A percentile compares a stretch with the other conserved stretches of the same genome.
phyloP scores from a whole-genome alignment of 92 coral and sea anemone genomes.

The Epizoanthus stellaris region DNA sequence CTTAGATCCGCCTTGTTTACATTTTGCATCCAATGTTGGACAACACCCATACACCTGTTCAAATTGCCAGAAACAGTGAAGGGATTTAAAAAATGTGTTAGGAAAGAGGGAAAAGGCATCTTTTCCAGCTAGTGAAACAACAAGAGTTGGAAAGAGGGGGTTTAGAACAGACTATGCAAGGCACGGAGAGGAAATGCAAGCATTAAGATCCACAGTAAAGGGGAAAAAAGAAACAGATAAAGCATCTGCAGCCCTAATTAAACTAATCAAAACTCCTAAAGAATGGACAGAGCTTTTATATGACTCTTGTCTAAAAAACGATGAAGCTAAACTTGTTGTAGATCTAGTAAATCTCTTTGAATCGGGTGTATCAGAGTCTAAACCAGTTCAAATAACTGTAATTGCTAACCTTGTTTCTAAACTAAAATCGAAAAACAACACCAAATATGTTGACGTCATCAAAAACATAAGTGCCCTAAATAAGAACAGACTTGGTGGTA shows the following conservation, averaged over 20 bases:
- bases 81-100: slow-evolving; percentile 22
- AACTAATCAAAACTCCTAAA: slow-evolving; percentile 20
- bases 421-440: slow-evolving; percentile 47
- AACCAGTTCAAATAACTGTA: slow-evolving; percentile 51
- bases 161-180: slow-evolving; percentile 40
- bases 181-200: slow-evolving; percentile 33
- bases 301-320: slow-evolving; percentile 39
- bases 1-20: slow-evolving; percentile 45
- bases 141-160: slow-evolving; percentile 38
- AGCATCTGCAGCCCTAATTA: not conserved
- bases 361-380: slow-evolving; percentile 5
- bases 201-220: slow-evolving; percentile 7
- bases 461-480: slow-evolving; percentile 37
- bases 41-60: slow-evolving; percentile 42
- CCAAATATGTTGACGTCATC: slow-evolving; percentile 25
- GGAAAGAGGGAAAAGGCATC: slow-evolving; percentile 2
- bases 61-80: slow-evolving; percentile 20
- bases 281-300: slow-evolving; percentile 31
- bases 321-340: slow-evolving; percentile 18
- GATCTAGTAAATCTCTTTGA: slow-evolving; percentile 35
- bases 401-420: slow-evolving; percentile 48
- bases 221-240: slow-evolving; percentile 22
- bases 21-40: slow-evolving; percentile 34
- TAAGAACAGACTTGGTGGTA: slow-evolving; percentile 34
- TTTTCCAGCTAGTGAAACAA: not conserved